Percentiles rank a stretch among this genome's conserved stretches.
phyloP scores from a whole-genome alignment of 2,888 invertebrate species.

The Neoaliturus tenellus region DNA sequence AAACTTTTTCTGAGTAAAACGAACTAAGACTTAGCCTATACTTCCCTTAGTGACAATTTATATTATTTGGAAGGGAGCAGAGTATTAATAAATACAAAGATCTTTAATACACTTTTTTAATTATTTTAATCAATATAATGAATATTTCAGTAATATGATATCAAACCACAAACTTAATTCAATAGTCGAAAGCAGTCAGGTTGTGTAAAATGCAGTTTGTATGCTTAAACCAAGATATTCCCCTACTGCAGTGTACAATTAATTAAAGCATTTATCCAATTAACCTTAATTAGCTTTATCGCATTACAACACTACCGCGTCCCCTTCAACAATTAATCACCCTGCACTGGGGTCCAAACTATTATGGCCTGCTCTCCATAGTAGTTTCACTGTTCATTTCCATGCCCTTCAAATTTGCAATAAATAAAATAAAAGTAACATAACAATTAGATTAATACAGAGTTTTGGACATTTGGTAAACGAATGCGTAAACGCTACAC shows the following conservation, averaged over 20 bases:
- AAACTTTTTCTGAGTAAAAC: no score
- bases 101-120: not conserved
- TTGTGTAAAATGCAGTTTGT: not conserved
- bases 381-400: no score
- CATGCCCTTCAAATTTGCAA: no score
- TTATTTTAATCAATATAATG: not conserved
- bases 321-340: slow-evolving; percentile 25
- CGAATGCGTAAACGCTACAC: no score
- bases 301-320: slow-evolving; percentile 22
- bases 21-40: no score
- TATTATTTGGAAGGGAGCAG: no score
- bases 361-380: no score
- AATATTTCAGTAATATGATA: not conserved
- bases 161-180: not conserved
- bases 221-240: not conserved
- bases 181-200: not conserved
- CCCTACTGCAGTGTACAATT: slow-evolving; percentile 22
- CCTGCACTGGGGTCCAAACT: not conserved
- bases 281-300: slow-evolving; percentile 35
- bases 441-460: no score
- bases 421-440: no score
- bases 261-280: slow-evolving; percentile 31
- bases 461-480: no score
- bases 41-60: no score
- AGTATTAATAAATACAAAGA: no score